A percentile compares a stretch with the other conserved stretches of the same genome.
These are phyloP conservation scores for Galleria mellonella DNA, from an alignment of 1,140 invertebrate species.

Conservation along the genomic window DNA sequence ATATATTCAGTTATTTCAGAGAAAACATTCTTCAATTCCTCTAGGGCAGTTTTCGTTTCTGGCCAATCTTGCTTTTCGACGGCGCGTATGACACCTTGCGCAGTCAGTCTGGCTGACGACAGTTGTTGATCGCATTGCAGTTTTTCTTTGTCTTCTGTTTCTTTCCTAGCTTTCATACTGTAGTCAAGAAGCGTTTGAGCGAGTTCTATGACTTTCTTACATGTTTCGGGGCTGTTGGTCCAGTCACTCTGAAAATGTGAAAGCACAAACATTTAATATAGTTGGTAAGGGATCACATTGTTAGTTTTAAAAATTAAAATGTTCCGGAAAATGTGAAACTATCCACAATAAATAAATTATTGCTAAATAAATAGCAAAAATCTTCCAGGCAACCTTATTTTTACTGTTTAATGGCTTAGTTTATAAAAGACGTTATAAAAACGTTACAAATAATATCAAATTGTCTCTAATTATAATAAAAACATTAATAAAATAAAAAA, in stretches of 20 bases:
- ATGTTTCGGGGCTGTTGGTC: constrained; percentile 75
- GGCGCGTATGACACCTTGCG: constrained; percentile 73
- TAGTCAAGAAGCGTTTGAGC: constrained; percentile 42
- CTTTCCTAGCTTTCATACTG: constrained; percentile 50
- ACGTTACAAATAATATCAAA: too few relatives aligned
- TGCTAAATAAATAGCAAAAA: too few relatives aligned
- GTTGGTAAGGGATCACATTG: too few relatives aligned
- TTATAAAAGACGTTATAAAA: too few relatives aligned
- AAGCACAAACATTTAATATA: too few relatives aligned
- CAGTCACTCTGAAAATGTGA: constrained; percentile 73
- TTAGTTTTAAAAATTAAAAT: background rate
- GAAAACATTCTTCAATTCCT: constrained; percentile 43
- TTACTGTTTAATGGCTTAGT: too few relatives aligned
- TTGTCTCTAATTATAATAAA: too few relatives aligned
- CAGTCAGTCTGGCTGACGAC: constrained; percentile 76
- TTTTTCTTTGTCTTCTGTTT: constrained; percentile 75
- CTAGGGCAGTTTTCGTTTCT: constrained; percentile 37
- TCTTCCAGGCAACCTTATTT: too few relatives aligned
- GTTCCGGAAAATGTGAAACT: too few relatives aligned
- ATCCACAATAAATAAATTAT: too few relatives aligned
- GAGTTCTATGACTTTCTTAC: constrained; percentile 60
- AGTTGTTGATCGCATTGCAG: constrained; percentile 74
- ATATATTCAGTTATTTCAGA: constrained; percentile 59
- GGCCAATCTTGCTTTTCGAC: constrained; percentile 68
- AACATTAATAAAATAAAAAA: too few relatives aligned